These are phyloP conservation scores for Aplysina aerophoba DNA, from an alignment of 37 sponge, comb jelly and placozoan species.

Conservation along the genomic window DNA sequence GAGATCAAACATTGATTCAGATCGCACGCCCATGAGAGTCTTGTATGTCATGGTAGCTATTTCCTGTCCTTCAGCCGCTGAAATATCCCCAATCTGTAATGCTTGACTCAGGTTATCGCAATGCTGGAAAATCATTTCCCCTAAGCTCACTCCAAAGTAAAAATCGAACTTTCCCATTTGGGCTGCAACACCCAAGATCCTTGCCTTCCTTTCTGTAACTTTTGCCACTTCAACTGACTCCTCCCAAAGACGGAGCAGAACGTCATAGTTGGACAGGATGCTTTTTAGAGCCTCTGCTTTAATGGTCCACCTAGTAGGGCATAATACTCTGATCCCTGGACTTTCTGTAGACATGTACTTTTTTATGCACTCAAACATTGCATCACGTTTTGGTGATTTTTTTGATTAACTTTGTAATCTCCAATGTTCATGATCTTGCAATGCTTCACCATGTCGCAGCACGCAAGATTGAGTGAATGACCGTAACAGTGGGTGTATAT, in stretches of 20 bases:
- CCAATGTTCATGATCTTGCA: conserved; percentile 33
- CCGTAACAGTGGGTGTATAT: conserved; percentile 33
- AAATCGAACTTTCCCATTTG: conserved; percentile 60
- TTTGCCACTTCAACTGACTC: conserved; percentile 56
- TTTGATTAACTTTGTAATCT: conserved; percentile 20
- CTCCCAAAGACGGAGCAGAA: conserved; percentile 53
- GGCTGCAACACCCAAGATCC: conserved; percentile 62
- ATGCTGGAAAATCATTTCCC: conserved; percentile 53
- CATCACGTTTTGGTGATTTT: not conserved
- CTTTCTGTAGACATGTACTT: not conserved
- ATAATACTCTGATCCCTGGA: conserved; percentile 20
- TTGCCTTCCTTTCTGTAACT: conserved; percentile 68
- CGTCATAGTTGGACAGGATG: conserved; percentile 53
- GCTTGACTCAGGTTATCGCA: conserved; percentile 42
- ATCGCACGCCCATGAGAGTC: conserved; percentile 21
- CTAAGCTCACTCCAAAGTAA: conserved; percentile 65
- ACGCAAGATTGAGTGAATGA: conserved; percentile 28
- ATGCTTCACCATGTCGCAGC: conserved; percentile 30
- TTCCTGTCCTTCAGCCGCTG: conserved; percentile 49
- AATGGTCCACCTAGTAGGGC: conserved; percentile 59
- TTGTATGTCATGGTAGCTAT: conserved; percentile 37
- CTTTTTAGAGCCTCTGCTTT: conserved; percentile 52
- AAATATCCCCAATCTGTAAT: conserved; percentile 29
- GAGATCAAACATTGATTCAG: conserved; percentile 20
- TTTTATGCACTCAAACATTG: not conserved